Evolutionary conservation across 2,888 invertebrate genomes (phyloP).

Genomic region (Onthophagus sagittarius): DNA sequence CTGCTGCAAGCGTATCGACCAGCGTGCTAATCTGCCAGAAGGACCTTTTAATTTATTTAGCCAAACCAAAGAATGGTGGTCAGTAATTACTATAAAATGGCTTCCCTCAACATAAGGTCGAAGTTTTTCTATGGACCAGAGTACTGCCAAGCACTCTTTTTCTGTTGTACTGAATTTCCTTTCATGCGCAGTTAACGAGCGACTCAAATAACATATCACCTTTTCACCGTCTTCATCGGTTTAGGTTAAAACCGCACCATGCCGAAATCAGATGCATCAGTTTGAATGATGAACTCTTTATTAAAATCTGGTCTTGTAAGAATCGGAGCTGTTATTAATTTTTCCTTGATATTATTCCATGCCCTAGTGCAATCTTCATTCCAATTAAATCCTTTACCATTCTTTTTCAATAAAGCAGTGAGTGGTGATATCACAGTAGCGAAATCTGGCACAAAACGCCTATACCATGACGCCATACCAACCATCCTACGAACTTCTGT

Average conservation of each 20-base stretch:
- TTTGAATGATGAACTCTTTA: slow-evolving; percentile 28
- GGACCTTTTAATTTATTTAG: slow-evolving; percentile 18
- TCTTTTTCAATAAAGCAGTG: slow-evolving; percentile 20
- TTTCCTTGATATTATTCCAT: slow-evolving; percentile 16
- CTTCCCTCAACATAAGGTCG: slow-evolving; percentile 8
- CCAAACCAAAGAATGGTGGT: slow-evolving; percentile 14
- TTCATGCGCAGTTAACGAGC: slow-evolving; percentile 24
- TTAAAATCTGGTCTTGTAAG: slow-evolving; percentile 19
- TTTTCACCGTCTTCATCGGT: slow-evolving; percentile 20
- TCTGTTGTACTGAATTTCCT: slow-evolving; percentile 25
- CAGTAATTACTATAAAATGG: slow-evolving; percentile 8
- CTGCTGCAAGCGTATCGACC: slow-evolving; percentile 19
- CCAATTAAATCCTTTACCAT: slow-evolving; percentile 15
- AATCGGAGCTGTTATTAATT: slow-evolving; percentile 19
- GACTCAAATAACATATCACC: slow-evolving; percentile 26
- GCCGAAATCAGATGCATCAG: slow-evolving; percentile 29
- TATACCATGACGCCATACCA: slow-evolving; percentile 26
- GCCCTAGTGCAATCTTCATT: slow-evolving; percentile 15
- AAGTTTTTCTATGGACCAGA: slow-evolving; percentile 1
- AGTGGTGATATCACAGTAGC: slow-evolving; percentile 22
- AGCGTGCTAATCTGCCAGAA: slow-evolving; percentile 20
- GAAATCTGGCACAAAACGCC: slow-evolving; percentile 23
- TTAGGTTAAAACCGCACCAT: slow-evolving; percentile 30
- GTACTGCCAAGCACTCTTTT: slow-evolving; percentile 4
- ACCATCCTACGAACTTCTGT: slow-evolving; percentile 31